Evolutionary conservation across 2,113 vertebrate genomes (phyloP), one percentile per base, ranked within the genome.

Genomic region (Mustelus asterias): DNA sequence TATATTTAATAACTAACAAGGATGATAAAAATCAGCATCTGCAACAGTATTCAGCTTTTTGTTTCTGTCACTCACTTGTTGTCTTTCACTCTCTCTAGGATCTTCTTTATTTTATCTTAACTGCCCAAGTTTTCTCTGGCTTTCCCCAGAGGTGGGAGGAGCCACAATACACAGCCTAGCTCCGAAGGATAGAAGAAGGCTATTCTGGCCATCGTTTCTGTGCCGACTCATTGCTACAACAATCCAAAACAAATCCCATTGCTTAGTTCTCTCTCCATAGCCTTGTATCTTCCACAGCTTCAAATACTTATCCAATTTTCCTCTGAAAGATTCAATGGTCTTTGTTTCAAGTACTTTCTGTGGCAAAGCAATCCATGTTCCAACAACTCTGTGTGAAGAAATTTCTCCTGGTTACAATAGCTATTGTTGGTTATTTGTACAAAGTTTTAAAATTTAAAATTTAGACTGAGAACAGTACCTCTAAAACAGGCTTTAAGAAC

Each of bases 251-350:
- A 37, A 80, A 83, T 83, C 37, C 80, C 80, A 83, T 6, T 80
- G 76, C 76, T 80, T 80, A 13, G 20, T 63, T 92, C 26, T 63
- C 88, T 92, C 33, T 90, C 29, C 26, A 58, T 58, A 16, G 58
- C 14, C 88, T 90, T 60, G 13, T 63, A 60, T 63, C 88, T 90
- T 63, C 54, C 54, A 0, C 29, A n/a, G 58, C 18, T 83, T 83
- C n/a, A 83, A 83, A 83, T 83, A 83, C 6, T 83, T 83, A 83
- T 83, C 80, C 88, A 92, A 92, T 60, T 92, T 60, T 63, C 33
- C 14, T 92, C 54, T 7, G 44, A 33, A 90, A n/a, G 10, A 63
- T 33, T 24, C 48, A 92, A 63, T 92, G 33, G 29, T 63, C 88
- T 60, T 33, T 90, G 11, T 83, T 41, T 83, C 80, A 83, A 83